phyloP scores from a whole-genome alignment of 2,888 invertebrate species.

The Acholoe squamosa region DNA sequence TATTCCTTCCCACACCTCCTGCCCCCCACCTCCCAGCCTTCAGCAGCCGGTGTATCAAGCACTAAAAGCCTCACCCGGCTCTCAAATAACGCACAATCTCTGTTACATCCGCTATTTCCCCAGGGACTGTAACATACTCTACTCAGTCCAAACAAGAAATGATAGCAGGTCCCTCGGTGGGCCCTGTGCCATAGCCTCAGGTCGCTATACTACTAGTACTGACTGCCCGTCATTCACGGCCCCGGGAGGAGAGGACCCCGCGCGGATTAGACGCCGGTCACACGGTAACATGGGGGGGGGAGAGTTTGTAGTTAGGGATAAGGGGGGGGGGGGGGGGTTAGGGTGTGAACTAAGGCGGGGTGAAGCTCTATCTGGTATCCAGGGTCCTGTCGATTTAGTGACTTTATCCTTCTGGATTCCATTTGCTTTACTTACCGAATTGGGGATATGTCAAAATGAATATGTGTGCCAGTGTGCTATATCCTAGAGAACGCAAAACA shows the following conservation, averaged over 20 bases:
- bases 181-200: background rate
- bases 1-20: background rate
- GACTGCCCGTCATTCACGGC: background rate
- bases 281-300: background rate
- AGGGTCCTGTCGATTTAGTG: too few relatives aligned
- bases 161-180: background rate
- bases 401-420: too few relatives aligned
- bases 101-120: constrained; percentile 11
- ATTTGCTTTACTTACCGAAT: too few relatives aligned
- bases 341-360: background rate
- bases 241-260: background rate
- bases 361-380: too few relatives aligned
- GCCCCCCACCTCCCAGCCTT: background rate
- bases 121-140: constrained; percentile 21
- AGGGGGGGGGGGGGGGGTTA: background rate
- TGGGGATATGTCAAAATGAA: too few relatives aligned
- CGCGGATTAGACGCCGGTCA: background rate
- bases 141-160: constrained; percentile 17
- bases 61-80: background rate
- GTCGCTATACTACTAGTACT: background rate
- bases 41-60: background rate
- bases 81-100: background rate
- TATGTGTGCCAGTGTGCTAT: too few relatives aligned
- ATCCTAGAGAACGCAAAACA: too few relatives aligned
- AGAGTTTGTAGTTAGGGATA: too few relatives aligned